phyloP scores from a whole-genome alignment of 2,113 vertebrate genomes.

The Polypterus bichir region DNA sequence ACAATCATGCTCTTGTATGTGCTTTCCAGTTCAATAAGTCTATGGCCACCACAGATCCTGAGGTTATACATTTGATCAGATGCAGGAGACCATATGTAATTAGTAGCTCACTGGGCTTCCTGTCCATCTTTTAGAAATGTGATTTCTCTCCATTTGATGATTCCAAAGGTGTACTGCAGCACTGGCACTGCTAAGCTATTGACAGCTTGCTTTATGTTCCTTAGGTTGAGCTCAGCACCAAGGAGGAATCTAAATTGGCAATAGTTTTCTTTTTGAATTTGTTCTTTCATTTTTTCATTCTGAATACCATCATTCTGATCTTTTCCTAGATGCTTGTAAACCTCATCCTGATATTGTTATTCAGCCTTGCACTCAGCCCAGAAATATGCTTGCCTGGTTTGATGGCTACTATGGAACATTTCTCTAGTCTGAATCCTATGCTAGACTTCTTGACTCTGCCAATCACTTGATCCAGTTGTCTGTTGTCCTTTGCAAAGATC shows the following conservation, averaged over 20 bases:
- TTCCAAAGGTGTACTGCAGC: background rate
- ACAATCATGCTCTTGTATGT: too few relatives aligned
- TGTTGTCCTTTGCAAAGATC: background rate
- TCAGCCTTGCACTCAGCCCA: background rate
- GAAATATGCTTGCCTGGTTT: background rate
- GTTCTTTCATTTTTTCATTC: background rate
- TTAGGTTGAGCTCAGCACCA: background rate
- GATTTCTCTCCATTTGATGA: background rate
- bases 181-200: slow-evolving; percentile 1
- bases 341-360: background rate
- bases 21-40: too few relatives aligned
- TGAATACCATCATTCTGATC: background rate
- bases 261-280: background rate
- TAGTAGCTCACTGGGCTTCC: background rate
- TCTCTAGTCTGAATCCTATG: background rate
- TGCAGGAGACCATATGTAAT: background rate
- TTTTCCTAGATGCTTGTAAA: background rate
- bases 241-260: background rate
- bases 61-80: background rate
- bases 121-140: too few relatives aligned
- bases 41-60: background rate
- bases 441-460: background rate
- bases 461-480: background rate
- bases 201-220: background rate
- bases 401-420: background rate